Evolutionary conservation across 92 coral and sea anemone genomes (phyloP).

Genomic region (Porites lobata): DNA sequence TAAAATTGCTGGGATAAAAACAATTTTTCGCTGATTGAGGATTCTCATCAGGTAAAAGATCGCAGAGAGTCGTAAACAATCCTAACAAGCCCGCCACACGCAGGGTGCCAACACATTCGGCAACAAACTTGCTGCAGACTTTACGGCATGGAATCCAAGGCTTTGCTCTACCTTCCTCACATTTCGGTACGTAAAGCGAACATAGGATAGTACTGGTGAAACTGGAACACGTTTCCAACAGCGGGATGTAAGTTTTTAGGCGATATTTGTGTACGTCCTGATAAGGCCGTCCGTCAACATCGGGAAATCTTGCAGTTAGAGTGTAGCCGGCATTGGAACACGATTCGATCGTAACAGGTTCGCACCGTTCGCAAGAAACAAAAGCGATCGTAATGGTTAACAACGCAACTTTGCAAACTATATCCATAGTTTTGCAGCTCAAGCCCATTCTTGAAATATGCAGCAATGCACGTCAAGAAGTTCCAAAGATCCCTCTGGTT

Average conservation of each 20-base stretch:
- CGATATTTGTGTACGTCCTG: slow-evolving; percentile 58
- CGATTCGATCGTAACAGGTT: slow-evolving; percentile 30
- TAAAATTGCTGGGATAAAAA: slow-evolving; percentile 67
- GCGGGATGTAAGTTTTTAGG: slow-evolving; percentile 28
- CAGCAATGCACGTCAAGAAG: too few species aligned
- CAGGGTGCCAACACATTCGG: slow-evolving; percentile 27
- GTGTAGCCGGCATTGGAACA: slow-evolving; percentile 55
- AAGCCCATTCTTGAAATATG: too few species aligned
- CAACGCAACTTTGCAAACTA: not conserved
- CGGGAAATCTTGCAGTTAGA: slow-evolving; percentile 70
- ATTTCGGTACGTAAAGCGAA: slow-evolving; percentile 75
- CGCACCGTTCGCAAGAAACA: slow-evolving; percentile 23
- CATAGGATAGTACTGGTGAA: slow-evolving; percentile 66
- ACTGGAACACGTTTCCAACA: slow-evolving; percentile 50
- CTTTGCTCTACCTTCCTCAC: slow-evolving; percentile 38
- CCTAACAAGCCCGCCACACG: slow-evolving; percentile 48
- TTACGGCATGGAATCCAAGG: slow-evolving; percentile 66
- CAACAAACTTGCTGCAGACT: slow-evolving; percentile 71
- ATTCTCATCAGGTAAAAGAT: slow-evolving; percentile 60
- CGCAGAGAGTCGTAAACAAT: slow-evolving; percentile 60
- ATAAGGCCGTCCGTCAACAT: slow-evolving; percentile 62
- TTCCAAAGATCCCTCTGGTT: too few species aligned
- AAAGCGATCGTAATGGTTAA: slow-evolving; percentile 1
- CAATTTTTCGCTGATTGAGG: slow-evolving; percentile 23
- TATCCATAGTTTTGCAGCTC: not conserved